Conservation (phyloP, 2,113 vertebrate genomes). For the Pseudois nayaur region DNA sequence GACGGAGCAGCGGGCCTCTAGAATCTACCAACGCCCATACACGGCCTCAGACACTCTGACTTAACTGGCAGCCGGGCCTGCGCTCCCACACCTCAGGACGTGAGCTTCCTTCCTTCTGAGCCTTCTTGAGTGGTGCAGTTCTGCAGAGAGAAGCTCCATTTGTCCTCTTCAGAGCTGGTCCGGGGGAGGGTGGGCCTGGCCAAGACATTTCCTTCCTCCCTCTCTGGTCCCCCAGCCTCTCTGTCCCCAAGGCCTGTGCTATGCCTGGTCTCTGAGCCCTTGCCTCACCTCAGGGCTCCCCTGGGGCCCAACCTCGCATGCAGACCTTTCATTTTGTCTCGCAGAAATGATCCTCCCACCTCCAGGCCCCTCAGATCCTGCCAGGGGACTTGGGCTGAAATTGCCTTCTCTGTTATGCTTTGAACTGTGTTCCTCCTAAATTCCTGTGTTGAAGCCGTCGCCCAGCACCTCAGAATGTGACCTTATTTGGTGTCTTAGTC, state of each 20-base stretch:
- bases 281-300: neutral
- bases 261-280: neutral
- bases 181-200: neutral
- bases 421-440: neutral
- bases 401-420: neutral
- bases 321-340: neutral
- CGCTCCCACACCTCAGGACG: neutral
- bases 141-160: neutral
- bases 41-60: accelerated
- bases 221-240: neutral
- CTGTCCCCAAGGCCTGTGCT: neutral
- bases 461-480: neutral
- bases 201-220: neutral
- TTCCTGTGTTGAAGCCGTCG: neutral
- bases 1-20: neutral
- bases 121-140: neutral
- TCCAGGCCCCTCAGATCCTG: neutral
- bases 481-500: neutral
- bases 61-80: neutral
- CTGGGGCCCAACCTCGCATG: neutral
- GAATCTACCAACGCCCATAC: accelerated
- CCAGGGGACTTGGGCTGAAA: neutral
- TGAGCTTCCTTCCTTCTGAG: neutral
- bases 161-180: neutral
- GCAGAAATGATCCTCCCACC: no score